A percentile compares a stretch with the other conserved stretches of the same genome.
phyloP scores from a whole-genome alignment of 1,140 invertebrate species.

The Goniozus legneri region DNA sequence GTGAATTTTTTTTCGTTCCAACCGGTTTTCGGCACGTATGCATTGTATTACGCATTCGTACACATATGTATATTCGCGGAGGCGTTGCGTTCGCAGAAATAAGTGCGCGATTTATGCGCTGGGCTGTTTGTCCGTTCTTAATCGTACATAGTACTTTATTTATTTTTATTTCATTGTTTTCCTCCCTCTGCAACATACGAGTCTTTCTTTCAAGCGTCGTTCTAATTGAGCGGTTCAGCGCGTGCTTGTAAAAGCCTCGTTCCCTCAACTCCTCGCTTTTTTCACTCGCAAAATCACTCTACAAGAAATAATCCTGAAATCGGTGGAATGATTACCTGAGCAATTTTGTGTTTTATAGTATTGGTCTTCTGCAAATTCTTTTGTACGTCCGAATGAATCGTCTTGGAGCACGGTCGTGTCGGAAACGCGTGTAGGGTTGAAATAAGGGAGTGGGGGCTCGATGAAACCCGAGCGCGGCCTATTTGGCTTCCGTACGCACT shows the following conservation, averaged over 20 bases:
- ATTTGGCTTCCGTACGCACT: constrained; percentile 23
- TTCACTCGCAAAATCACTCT: not conserved
- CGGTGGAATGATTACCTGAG: no score
- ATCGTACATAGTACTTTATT: not conserved
- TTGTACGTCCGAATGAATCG: no score
- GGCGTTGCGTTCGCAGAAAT: constrained; percentile 19
- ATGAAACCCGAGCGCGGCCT: constrained; percentile 18
- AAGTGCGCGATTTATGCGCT: constrained; percentile 22
- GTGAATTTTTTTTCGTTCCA: constrained; percentile 13
- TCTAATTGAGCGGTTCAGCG: constrained; percentile 29
- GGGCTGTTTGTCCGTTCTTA: not conserved
- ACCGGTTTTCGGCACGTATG: constrained; percentile 19
- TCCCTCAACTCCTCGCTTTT: not conserved
- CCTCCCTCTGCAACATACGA: not conserved
- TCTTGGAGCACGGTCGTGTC: no score
- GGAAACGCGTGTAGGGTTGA: no score
- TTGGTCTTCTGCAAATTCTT: no score
- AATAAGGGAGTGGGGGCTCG: no score
- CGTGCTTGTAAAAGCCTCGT: constrained; percentile 24
- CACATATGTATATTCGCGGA: not conserved
- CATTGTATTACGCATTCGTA: not conserved
- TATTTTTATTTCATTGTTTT: not conserved
- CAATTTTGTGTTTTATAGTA: no score
- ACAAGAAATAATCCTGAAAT: no score
- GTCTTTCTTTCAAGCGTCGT: constrained; percentile 14